These are phyloP conservation scores for Tapirus terrestris DNA, from an alignment of 2,113 vertebrate species.

Conservation along the genomic window DNA sequence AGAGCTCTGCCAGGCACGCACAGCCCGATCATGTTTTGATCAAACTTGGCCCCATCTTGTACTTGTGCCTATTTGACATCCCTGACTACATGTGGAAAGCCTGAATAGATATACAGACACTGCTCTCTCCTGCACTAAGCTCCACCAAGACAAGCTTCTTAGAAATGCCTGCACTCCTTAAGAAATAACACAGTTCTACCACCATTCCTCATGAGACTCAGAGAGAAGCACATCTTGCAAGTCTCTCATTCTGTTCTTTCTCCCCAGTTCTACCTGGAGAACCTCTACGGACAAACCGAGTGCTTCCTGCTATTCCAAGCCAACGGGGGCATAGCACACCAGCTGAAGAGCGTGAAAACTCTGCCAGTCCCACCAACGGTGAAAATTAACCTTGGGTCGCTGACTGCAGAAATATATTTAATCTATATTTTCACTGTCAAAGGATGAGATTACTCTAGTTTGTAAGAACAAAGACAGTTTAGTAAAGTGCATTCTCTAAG, in stretches of 20 bases:
- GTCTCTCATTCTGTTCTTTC: slow-evolving; percentile 80
- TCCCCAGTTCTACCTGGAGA: slow-evolving; percentile 86
- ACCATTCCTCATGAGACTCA: slow-evolving; percentile 65
- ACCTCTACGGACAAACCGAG: slow-evolving; percentile 84
- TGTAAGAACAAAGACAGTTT: slow-evolving; percentile 70
- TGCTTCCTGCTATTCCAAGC: slow-evolving; percentile 91
- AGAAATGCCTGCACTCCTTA: slow-evolving; percentile 50
- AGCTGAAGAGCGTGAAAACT: slow-evolving; percentile 56
- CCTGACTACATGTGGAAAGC: not conserved
- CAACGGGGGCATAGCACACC: slow-evolving; percentile 83
- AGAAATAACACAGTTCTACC: slow-evolving; percentile 67
- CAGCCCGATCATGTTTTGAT: not conserved
- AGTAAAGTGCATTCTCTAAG: slow-evolving; percentile 64
- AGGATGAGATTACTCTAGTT: slow-evolving; percentile 4
- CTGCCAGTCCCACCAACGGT: slow-evolving; percentile 43
- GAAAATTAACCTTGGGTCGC: slow-evolving; percentile 65
- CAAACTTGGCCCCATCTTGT: not conserved
- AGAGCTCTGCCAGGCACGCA: not conserved
- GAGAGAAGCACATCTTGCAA: slow-evolving; percentile 77
- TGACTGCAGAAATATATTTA: not conserved
- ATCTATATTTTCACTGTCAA: slow-evolving; percentile 53
- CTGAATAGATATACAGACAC: not conserved
- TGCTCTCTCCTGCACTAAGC: slow-evolving; percentile 73
- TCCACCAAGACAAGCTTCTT: slow-evolving; percentile 72
- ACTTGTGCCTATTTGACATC: not conserved